Base-by-base conservation (phyloP, 1,140 invertebrate species). In the Tetramorium simillimum region DNA sequence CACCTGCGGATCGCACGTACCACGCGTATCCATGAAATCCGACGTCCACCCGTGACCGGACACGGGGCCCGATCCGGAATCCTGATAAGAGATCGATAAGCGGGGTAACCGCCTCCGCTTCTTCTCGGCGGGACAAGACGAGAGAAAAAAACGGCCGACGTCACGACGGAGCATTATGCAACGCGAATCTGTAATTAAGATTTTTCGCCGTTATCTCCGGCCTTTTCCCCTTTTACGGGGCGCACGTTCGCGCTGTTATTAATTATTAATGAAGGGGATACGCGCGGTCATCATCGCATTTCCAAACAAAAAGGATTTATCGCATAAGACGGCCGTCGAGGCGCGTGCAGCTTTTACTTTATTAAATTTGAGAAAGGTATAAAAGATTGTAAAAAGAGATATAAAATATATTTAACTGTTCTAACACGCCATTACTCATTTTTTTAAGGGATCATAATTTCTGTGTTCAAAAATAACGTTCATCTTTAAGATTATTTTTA, bases 1-100 rank as follows among this genome's bases (percentile, higher is more conserved):
- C 91, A 89, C 89, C 91, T 91, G 87, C 91, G 88, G 85, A 90
- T 88, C 80, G 73, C 69, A 60, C 88, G 24, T 62, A 89, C 86
- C 58, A 85, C 80, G 86, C 86, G 78, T 85, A 90, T 76, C 86
- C 89, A 87, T 90, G 75, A 85, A 90, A 90, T 90, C 87, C 63
- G 75, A 51, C 77, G 70, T 88, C 76, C 76, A 46, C 69, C 88
- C 89, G 88, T 89, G 88, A 90, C 89, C 80, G 69, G 80, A 84
- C 69, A 84, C 69, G 53, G 28, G 69, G 69, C 40, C 28, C 40
- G 85, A 90, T 90, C 85, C 33, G 69, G 56, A 60, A 43, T 56
- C 67, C 33, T 18, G 89, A 90, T 90, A 90, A 90, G 63, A 40
- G 80, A 87, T 89, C 85, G 80, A 84, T 84, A 84, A 84, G 80